Base-by-base conservation (phyloP, 2,113 vertebrate species). In the Nibea albiflora region DNA sequence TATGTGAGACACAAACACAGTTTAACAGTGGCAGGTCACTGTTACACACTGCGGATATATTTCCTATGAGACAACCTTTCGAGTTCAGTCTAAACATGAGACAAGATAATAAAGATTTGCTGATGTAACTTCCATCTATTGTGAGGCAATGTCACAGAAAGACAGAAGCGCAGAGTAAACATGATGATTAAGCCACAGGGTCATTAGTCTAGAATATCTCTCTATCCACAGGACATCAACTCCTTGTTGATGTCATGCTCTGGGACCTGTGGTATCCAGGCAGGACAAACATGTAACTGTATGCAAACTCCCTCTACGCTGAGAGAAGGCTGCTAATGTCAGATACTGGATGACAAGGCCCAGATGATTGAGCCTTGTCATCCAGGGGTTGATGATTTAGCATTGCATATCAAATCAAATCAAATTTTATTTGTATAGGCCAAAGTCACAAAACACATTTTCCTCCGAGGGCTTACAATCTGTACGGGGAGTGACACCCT, bases 131-230 rank as follows among this genome's bases (percentile, higher is more conserved):
- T 44, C 56, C 57, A 35, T 52, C 35, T 65, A 15, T 52, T 66
- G 24, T 78, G 66, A 80, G 73, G 67, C 31, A 60, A 49, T 67
- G 19, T 64, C 28, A 53, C 58, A 61, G 24, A 61, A 24, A 26
- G 46, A 57, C 50, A 83, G 56, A 69, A 16, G 53, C 16, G 53
- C 28, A 69, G 19, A 62, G 81, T 88, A 88, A 88, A 91, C 88
- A 91, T 26, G 47, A 67, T 88, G 79, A 90, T 85, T 88, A 89
- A 26, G 73, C 79, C 81, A 76, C 57, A 71, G 76, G 77, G 84
- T 89, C 88, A 91, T 91, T 81, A 75, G 85, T 92, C 90, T 83
- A 84, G 20, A 11, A 5, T 4, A 61, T 47, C 52, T 10, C 3
- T 73, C 31, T 65, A 81, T 82, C 54, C 88, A 85, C 80, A 75